Base-by-base conservation (phyloP, 2,113 vertebrate genomes). In the Sarotherodon lohbergeri region DNA sequence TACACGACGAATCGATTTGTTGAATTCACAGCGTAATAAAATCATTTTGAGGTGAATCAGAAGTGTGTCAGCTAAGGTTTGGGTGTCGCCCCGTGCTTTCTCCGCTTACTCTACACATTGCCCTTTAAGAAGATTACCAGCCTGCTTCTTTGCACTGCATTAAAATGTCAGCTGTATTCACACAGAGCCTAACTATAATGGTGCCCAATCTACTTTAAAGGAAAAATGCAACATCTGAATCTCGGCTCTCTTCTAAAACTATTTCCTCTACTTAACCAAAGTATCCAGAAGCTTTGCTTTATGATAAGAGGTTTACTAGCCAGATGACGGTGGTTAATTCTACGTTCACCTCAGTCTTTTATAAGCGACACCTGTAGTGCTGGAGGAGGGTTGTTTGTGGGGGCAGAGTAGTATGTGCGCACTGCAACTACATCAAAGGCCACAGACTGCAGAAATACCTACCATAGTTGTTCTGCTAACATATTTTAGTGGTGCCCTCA, bases 341-440 rank as follows among this genome's bases (percentile, higher is more conserved):
- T 43, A 68, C 34, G 4, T 80, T 79, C 34, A 78, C 29, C 22
- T 5, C 34, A 39, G 59, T 73, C 22, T 68, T 78, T 32, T 50
- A 32, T 22, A 78, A 68, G 27, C 5, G 24, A 83, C 81, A 91
- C 90, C 82, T 91, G 88, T 73, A 66, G 57, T 54, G 56, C 86
- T 57, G 14, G 41, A 84, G 68, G 32, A 36, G 52, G 48, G 46
- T 63, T 68, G 57, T 87, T 83, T 19, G 59, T 80, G 36, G 14
- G 27, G n/a, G 9, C 36, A 13, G 13, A 82, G 71, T 52, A 52
- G 46, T 17, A 48, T 78, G 13, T 81, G 63, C 17, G 19, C 76
- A 12, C 71, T 5, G 71, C 27, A 22, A 41, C n/a, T 61, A 17
- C 48, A 52, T 57, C 2, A 3, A 73, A 86, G 22, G 14, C 54